Conservation (phyloP, 2,113 vertebrate species). For the Poecile atricapillus region DNA sequence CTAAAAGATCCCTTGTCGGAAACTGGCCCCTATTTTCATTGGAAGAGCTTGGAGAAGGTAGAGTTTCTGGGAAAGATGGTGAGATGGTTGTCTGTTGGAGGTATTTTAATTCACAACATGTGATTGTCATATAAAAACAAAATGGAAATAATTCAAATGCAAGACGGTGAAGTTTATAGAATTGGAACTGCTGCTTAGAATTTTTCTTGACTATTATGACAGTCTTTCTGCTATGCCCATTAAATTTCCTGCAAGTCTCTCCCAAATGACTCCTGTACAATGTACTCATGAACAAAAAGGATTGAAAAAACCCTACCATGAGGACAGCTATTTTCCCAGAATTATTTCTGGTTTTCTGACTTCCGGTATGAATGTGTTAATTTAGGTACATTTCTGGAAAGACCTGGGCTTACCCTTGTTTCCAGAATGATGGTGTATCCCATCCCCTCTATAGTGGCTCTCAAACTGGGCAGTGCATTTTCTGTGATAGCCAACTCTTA, state of each 20-base stretch:
- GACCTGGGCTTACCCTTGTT: neutral
- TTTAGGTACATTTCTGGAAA: neutral
- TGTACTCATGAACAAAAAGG: neutral
- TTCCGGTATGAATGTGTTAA: neutral
- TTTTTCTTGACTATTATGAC: neutral
- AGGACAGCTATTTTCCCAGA: neutral
- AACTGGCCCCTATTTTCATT: neutral
- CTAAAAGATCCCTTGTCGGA: neutral
- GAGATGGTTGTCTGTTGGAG: neutral
- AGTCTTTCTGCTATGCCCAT: neutral
- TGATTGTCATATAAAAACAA: neutral
- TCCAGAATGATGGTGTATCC: neutral
- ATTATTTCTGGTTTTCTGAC: neutral
- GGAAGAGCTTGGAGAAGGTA: neutral
- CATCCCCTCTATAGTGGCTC: neutral
- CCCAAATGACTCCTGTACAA: neutral
- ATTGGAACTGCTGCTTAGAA: neutral
- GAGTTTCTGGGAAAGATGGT: neutral
- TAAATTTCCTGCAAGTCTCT: neutral
- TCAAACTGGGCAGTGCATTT: neutral
- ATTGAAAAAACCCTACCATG: rapidly evolving
- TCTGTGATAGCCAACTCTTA: neutral
- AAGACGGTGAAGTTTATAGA: neutral
- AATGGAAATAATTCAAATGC: neutral
- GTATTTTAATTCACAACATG: neutral